A percentile compares a stretch with the other conserved stretches of the same genome.
Evolutionary conservation across 2,797 vertebrate species (phyloP).

Genomic region (Neostethus bicornis): DNA sequence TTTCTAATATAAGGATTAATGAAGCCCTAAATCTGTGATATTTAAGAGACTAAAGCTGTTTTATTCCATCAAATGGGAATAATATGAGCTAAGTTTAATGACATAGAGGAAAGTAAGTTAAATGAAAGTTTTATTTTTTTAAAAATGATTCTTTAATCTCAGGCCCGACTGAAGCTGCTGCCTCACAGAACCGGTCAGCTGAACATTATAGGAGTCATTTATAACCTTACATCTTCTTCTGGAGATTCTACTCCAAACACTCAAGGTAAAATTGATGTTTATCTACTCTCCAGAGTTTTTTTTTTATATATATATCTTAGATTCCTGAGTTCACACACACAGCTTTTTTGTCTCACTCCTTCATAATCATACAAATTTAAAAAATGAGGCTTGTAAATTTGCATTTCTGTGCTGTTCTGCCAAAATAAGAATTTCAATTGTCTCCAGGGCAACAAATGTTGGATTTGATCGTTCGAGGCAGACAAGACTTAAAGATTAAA

Average conservation of each 20-base stretch:
- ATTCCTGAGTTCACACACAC: not conserved
- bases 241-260: conserved; percentile 76
- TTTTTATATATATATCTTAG: no score
- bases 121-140: not conserved
- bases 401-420: not conserved
- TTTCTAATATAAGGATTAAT: no score
- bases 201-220: conserved; percentile 91
- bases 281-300: not conserved
- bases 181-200: conserved; percentile 93
- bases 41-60: not conserved
- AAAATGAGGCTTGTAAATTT: not conserved
- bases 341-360: not conserved
- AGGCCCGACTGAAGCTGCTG: conserved; percentile 95
- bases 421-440: conserved; percentile 1
- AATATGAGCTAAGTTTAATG: not conserved
- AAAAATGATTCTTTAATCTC: conserved; percentile 10
- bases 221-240: conserved; percentile 86
- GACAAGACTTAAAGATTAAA: conserved; percentile 93
- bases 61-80: not conserved
- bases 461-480: conserved; percentile 86
- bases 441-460: conserved; percentile 72
- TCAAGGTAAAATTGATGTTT: conserved; percentile 77
- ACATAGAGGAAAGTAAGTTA: not conserved
- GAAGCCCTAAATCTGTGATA: not conserved
- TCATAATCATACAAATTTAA: not conserved